phyloP scores from a whole-genome alignment of 2,888 invertebrate genomes.

The Drosophila leonis region DNA sequence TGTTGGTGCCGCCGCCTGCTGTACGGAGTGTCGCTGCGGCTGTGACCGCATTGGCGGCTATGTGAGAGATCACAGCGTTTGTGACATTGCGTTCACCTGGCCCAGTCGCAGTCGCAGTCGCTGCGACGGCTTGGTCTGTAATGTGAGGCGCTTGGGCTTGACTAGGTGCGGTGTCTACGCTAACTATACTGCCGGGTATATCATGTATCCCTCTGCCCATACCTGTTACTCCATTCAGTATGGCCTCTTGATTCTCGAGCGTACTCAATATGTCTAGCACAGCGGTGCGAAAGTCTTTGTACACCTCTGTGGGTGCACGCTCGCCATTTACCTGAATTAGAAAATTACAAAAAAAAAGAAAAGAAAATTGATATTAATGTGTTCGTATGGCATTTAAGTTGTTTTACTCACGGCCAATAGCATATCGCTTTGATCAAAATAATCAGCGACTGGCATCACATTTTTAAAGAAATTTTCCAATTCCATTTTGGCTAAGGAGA shows the following conservation, averaged over 20 bases:
- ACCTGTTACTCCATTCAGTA: constrained; percentile 88
- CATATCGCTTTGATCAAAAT: constrained; percentile 95
- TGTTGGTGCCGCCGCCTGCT: constrained; percentile 11
- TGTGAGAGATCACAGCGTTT: constrained; percentile 47
- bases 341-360: background rate
- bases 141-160: constrained; percentile 83
- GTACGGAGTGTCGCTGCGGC: constrained; percentile 51
- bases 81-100: constrained; percentile 44
- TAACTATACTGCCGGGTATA: constrained; percentile 89
- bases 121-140: constrained; percentile 51
- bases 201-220: constrained; percentile 87
- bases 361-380: background rate
- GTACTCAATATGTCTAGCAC: constrained; percentile 91
- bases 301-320: constrained; percentile 93
- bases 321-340: constrained; percentile 92
- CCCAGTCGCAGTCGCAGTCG: constrained; percentile 1
- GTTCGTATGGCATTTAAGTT: background rate
- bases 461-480: constrained; percentile 94
- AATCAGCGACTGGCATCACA: constrained; percentile 96
- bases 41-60: constrained; percentile 64
- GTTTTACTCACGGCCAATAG: constrained; percentile 87
- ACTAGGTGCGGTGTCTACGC: constrained; percentile 87
- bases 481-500: constrained; percentile 94
- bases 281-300: constrained; percentile 93
- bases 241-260: constrained; percentile 88